Evolutionary conservation across 1,140 invertebrate genomes (phyloP).

Genomic region (Brachionus manjavacas): DNA sequence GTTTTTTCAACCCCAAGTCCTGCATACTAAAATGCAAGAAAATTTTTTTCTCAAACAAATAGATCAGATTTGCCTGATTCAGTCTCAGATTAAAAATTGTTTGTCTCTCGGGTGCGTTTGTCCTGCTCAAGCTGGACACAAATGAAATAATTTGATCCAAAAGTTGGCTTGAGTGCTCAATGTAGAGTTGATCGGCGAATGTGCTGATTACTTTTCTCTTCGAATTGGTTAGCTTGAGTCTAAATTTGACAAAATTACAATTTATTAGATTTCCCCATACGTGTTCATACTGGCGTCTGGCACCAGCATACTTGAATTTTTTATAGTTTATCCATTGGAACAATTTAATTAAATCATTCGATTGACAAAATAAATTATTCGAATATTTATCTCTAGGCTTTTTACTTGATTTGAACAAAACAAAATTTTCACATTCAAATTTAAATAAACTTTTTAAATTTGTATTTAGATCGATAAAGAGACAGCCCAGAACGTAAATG

Average conservation of each 20-base stretch:
- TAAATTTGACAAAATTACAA: background rate
- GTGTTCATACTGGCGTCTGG: background rate
- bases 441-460: constrained; percentile 12
- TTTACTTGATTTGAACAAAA: background rate
- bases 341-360: background rate
- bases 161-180: background rate
- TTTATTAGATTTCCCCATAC: constrained; percentile 20
- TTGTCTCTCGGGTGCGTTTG: background rate
- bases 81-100: background rate
- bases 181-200: background rate
- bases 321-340: constrained; percentile 20
- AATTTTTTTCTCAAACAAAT: constrained; percentile 16
- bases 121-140: background rate
- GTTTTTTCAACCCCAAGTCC: background rate
- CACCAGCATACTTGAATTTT: background rate
- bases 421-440: constrained; percentile 2
- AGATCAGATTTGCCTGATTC: background rate
- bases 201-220: background rate
- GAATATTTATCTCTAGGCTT: background rate
- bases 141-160: background rate
- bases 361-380: constrained; percentile 4
- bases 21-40: background rate
- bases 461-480: background rate
- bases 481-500: background rate
- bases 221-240: background rate